Base-by-base conservation (phyloP, 2,797 vertebrate genomes). In the Austrolebias charrua region DNA sequence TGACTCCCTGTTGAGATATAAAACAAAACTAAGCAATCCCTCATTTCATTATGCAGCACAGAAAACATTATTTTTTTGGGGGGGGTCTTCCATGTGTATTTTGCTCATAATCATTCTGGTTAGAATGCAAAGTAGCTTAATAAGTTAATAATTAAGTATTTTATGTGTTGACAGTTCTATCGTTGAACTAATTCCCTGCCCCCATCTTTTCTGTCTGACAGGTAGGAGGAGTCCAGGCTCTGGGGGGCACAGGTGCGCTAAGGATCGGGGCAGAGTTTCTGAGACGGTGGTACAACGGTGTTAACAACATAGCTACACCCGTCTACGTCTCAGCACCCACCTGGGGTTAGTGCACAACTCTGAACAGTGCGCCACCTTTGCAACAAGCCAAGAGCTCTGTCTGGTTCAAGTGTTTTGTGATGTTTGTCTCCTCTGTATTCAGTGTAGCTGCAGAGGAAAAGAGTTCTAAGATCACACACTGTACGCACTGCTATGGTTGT, bases 191-290 rank as follows among this genome's bases (percentile, higher is more conserved):
- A 33, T 6, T 33, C 31, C 31, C 31, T 9, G 6, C 31, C 6
- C 31, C 31, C 5, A 33, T 33, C 31, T 33, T 33, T 33, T 13
- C 6, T 9, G 8, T 19, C 43, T 11, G 81, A 7, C 87, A 99
- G 97, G 93, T 96, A 0, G 97, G 96, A 10, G 92, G 92, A 0
- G 95, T 98, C 54, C 97, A 99, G 87, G 86, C 88, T 73, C 80
- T 99, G 69, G 97, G 97, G 0, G 97, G 97, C 6, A 98, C 97
- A 0, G 97, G 97, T 0, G 95, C 96, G 0, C 75, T 99, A 73
- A 95, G 95, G 63, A 93, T 99, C 0, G 97, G 97, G 1, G 95
- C 96, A 0, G 96, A 98, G 63, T 99, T 98, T 79, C 89, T 98
- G 69, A 88, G 92, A 0, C 93, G 94, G 31, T 98, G 96, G 96